Conservation (phyloP, 2,113 vertebrate species). For the Polypterus senegalus region DNA sequence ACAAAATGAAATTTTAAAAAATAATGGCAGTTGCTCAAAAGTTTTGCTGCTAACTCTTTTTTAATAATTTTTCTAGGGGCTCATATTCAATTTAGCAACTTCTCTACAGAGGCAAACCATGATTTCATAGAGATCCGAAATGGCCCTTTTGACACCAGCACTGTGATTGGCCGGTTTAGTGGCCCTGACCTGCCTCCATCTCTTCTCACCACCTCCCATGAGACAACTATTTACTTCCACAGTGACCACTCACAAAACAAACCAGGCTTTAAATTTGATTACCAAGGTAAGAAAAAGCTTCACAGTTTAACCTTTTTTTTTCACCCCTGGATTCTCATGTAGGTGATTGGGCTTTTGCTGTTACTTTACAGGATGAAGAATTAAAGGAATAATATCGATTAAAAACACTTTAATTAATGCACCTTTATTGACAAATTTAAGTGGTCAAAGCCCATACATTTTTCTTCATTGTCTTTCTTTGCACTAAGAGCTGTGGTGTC, state of each 20-base stretch:
- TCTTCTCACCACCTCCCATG: slow-evolving; percentile 82
- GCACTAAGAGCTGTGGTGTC: too few relatives aligned
- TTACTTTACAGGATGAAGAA: too few relatives aligned
- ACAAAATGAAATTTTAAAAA: too few relatives aligned
- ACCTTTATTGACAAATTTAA: too few relatives aligned
- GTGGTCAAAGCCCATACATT: too few relatives aligned
- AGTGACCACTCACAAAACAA: slow-evolving; percentile 96
- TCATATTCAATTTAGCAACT: slow-evolving; percentile 90
- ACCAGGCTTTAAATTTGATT: slow-evolving; percentile 87
- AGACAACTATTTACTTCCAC: slow-evolving; percentile 87
- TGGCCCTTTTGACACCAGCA: slow-evolving; percentile 80
- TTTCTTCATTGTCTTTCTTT: too few relatives aligned
- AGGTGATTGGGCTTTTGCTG: too few relatives aligned
- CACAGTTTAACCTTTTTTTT: not conserved
- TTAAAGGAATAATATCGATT: too few relatives aligned
- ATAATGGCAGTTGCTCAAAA: not conserved
- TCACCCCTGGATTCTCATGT: too few relatives aligned
- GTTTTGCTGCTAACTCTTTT: not conserved
- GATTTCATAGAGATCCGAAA: slow-evolving; percentile 93
- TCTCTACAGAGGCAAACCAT: slow-evolving; percentile 92
- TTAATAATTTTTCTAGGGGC: slow-evolving; percentile 52
- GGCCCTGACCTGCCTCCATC: slow-evolving; percentile 67
- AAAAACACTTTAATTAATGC: too few relatives aligned
- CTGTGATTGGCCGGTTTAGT: slow-evolving; percentile 81
- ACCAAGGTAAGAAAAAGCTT: slow-evolving; percentile 67